Evolutionary conservation across 2,888 invertebrate genomes (phyloP), one percentile per base, ranked within the genome.

Genomic region (Trachelus tabidus): DNA sequence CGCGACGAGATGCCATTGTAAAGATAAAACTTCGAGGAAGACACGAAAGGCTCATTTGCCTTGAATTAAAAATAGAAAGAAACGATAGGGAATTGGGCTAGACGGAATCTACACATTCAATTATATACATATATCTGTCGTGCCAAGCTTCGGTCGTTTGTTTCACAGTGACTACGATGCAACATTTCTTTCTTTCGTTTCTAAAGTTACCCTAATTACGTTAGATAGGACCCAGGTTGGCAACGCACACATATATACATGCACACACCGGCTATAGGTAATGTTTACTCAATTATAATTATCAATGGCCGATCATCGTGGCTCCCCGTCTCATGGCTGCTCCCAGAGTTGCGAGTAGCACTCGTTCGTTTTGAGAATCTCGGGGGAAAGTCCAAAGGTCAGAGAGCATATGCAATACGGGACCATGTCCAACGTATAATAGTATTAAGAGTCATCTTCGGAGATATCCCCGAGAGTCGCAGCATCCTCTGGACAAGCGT

Each of bases 71-170:
- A n/a, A 34, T 77, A 69, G 76, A 81, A 82, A 79, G 69, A 69
- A 83, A 76, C 83, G 83, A 84, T 80, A 80, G 83, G 83, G 84
- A 87, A 87, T 82, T 89, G 90, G 90, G 89, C 89, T 89, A 90
- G 91, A 91, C 91, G 91, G 91, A 90, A 88, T 91, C 90, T 91
- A 91, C 88, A 91, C 90, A 91, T 89, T 89, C 86, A 90, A 82
- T 89, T 91, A 89, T 88, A 90, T 90, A 91, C 90, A 90, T 90
- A 90, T 90, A 89, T 89, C 88, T 88, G 90, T 89, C 89, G 88
- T 88, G 89, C 89, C 90, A 90, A 89, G 87, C 88, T 87, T 88
- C 86, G 86, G 87, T 88, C 86, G 81, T 85, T 83, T 83, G 84
- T 84, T 84, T 85, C 82, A 85, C 79, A 87, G 75, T 86, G 75